These are phyloP conservation scores for Drosophila prolongata DNA, from an alignment of 2,888 invertebrate genomes.

Conservation along the genomic window DNA sequence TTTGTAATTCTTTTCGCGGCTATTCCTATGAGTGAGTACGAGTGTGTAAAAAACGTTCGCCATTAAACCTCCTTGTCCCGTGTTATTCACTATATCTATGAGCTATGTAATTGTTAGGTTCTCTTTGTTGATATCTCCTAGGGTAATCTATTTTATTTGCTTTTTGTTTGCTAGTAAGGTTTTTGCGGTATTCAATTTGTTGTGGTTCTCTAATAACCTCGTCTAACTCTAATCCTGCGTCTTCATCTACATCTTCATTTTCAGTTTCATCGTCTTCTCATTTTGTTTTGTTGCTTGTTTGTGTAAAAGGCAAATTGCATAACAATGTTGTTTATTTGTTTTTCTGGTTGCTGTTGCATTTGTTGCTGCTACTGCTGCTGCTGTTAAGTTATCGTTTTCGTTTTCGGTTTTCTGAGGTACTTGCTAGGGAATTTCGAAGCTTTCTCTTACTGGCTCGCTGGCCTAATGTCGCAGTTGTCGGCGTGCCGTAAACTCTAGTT, in stretches of 20 bases:
- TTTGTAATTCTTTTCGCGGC: slow-evolving; percentile 27
- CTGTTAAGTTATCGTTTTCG: slow-evolving; percentile 28
- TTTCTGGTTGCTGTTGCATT: slow-evolving; percentile 34
- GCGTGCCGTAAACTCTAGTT: slow-evolving; percentile 36
- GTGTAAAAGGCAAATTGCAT: slow-evolving; percentile 53
- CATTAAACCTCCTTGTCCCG: neutral
- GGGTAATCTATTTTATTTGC: slow-evolving; percentile 58
- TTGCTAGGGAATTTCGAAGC: slow-evolving; percentile 64
- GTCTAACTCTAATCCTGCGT: neutral
- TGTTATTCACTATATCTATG: slow-evolving; percentile 19
- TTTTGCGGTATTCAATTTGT: slow-evolving; percentile 68
- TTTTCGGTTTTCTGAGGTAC: slow-evolving; percentile 61
- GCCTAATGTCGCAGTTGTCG: slow-evolving; percentile 21
- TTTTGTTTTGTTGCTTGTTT: slow-evolving; percentile 26
- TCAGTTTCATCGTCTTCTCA: slow-evolving; percentile 4
- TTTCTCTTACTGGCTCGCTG: slow-evolving; percentile 16
- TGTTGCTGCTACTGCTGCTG: slow-evolving; percentile 22
- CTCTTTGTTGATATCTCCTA: slow-evolving; percentile 35
- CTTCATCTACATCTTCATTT: slow-evolving; percentile 8
- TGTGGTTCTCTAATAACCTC: slow-evolving; percentile 44
- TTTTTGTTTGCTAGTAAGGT: slow-evolving; percentile 74
- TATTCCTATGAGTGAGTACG: slow-evolving; percentile 42
- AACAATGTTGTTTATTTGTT: slow-evolving; percentile 42
- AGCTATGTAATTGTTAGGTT: slow-evolving; percentile 44
- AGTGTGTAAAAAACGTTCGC: slow-evolving; percentile 33